Base-by-base conservation (phyloP, 2,113 vertebrate species). In the Syngnathoides biaculeatus region DNA sequence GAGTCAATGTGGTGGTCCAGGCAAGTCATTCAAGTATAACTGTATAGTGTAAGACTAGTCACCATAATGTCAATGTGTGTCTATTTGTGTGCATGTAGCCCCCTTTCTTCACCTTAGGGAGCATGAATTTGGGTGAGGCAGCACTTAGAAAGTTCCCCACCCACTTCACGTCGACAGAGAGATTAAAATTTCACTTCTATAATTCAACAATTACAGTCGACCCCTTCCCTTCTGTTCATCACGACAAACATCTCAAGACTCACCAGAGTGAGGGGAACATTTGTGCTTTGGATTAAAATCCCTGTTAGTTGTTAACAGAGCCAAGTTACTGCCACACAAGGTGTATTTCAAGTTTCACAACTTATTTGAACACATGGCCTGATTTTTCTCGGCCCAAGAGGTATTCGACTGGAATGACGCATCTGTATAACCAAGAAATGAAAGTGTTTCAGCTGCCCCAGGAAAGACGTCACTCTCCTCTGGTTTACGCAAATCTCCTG, bases 141-240 rank as follows among this genome's bases (percentile, higher is more conserved):
- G 79, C 80, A 86, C 83, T 88, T 88, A 78, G 48, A 30, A 88
- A 70, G 71, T 67, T 76, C 74, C 75, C 78, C 61, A 72, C 78
- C 82, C 73, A 82, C 80, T 74, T 79, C 73, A 78, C 65, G 55
- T 48, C 60, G 74, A 78, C 75, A 71, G 40, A 0, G 11, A 80
- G 71, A 87, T 84, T 68, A 79, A 45, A 82, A 72, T 83, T 87
- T 87, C 67, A 85, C 75, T 84, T 87, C 79, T 76, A 86, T 84
- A 83, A 85, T 84, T 84, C 68, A 86, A 72, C 71, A 86, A 76
- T 80, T 71, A 81, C 69, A 62, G 73, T 61, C 55, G 56, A 75
- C 42, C 63, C 65, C 67, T 78, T 78, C 68, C 67, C 50, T 22
- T 24, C 4, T 13, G n/a, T n/a, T n/a, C n/a, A n/a, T n/a, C n/a